Conservation (phyloP, 37 sponge, comb jelly and placozoan genomes). For the Spongilla lacustris region DNA sequence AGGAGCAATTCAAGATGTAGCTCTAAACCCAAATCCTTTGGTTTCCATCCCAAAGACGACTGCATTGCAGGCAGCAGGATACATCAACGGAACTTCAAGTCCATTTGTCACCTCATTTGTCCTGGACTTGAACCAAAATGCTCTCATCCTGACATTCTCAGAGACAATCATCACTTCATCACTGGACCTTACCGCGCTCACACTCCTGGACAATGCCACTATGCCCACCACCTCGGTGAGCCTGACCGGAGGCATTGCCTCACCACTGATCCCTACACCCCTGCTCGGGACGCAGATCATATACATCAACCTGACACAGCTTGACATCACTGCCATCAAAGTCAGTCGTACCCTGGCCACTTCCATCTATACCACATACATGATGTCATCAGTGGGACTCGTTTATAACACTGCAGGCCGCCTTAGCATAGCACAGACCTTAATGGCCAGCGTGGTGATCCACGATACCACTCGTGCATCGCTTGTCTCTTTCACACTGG, state of each 20-base stretch:
- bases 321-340: conserved; percentile 76
- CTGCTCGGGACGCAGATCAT: conserved; percentile 54
- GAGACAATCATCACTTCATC: conserved; percentile 66
- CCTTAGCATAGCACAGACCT: not conserved
- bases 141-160: conserved; percentile 70
- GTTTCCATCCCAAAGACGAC: conserved; percentile 31
- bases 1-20: conserved; percentile 67
- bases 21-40: conserved; percentile 55
- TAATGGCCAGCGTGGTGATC: conserved; percentile 24
- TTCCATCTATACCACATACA: conserved; percentile 40
- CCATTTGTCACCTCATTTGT: conserved; percentile 65
- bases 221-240: conserved; percentile 38
- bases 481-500: conserved; percentile 64
- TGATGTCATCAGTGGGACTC: conserved; percentile 38
- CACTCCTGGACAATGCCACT: conserved; percentile 32
- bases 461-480: conserved; percentile 40
- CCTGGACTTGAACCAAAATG: conserved; percentile 57
- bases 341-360: conserved; percentile 49
- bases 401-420: conserved; percentile 54
- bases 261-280: conserved; percentile 31
- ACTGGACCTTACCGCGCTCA: conserved; percentile 32
- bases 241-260: conserved; percentile 78
- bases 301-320: conserved; percentile 61
- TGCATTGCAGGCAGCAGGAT: conserved; percentile 44
- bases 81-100: conserved; percentile 45